Evolutionary conservation across 2,797 vertebrate species (phyloP).

Genomic region (Lemur catta): DNA sequence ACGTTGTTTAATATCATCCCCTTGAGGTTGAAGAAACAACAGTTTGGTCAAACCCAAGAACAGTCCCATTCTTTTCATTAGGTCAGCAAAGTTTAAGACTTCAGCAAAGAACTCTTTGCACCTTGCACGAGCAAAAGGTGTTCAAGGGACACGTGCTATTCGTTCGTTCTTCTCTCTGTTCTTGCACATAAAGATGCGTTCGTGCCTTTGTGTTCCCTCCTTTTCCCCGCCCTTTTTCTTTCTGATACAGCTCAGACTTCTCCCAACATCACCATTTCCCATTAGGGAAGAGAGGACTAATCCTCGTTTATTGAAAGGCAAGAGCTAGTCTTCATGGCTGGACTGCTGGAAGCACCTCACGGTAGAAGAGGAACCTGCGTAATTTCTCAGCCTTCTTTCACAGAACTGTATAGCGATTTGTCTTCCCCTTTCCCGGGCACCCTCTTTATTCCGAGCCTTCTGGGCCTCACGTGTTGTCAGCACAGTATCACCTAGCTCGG

Average conservation of each 20-base stretch:
- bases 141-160: not conserved
- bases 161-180: not conserved
- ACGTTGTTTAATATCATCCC: not conserved
- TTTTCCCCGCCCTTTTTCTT: not conserved
- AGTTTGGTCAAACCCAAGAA: not conserved
- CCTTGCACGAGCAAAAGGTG: not conserved
- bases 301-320: not conserved
- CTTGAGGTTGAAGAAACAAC: not conserved
- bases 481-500: not conserved
- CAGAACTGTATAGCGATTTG: rapidly evolving
- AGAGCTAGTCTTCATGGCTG: not conserved
- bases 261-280: not conserved
- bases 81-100: not conserved
- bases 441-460: not conserved
- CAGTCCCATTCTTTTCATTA: not conserved
- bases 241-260: not conserved
- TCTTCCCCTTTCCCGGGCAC: not conserved
- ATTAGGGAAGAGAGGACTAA: not conserved
- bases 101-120: not conserved
- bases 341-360: not conserved
- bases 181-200: not conserved
- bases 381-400: not conserved
- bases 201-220: not conserved
- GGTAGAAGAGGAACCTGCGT: not conserved
- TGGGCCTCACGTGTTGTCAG: rapidly evolving